Conservation (phyloP, 2,797 vertebrate genomes). For the Crocidura indochinensis region DNA sequence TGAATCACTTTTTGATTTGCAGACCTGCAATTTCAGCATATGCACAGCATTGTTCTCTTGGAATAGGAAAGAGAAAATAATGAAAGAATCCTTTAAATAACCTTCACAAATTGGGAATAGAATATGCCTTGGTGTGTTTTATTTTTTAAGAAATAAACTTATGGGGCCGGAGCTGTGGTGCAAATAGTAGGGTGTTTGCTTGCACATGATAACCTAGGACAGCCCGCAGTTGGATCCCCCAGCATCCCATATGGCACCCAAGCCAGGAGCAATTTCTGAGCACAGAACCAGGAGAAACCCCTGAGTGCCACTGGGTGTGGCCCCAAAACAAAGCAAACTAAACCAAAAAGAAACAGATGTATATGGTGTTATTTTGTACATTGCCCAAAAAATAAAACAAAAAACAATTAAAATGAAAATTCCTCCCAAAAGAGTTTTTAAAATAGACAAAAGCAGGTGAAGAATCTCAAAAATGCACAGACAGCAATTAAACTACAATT, state of each 20-base stretch:
- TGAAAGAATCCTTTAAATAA: slow-evolving; percentile 63
- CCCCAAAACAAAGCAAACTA: no score
- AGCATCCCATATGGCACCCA: no score
- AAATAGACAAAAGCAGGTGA: slow-evolving; percentile 61
- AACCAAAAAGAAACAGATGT: not conserved
- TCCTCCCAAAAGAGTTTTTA: slow-evolving; percentile 53
- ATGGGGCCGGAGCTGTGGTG: no score
- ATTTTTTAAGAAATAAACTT: slow-evolving; percentile 28
- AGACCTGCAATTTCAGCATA: slow-evolving; percentile 17
- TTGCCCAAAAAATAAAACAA: slow-evolving; percentile 47
- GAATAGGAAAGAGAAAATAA: slow-evolving; percentile 52
- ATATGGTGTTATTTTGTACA: slow-evolving; percentile 9
- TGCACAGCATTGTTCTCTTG: slow-evolving; percentile 52
- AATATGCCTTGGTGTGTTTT: not conserved
- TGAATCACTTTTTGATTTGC: not conserved
- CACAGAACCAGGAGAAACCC: no score
- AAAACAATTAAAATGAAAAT: slow-evolving; percentile 60
- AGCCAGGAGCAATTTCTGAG: no score
- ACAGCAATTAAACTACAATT: slow-evolving; percentile 43
- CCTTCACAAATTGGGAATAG: slow-evolving; percentile 38
- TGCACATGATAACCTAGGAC: no score
- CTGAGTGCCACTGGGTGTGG: no score
- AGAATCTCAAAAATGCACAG: not conserved
- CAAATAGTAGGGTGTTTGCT: no score
- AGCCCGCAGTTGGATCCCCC: no score